Conservation (phyloP, 2,888 invertebrate species). For the Diplazon laetatorius region DNA sequence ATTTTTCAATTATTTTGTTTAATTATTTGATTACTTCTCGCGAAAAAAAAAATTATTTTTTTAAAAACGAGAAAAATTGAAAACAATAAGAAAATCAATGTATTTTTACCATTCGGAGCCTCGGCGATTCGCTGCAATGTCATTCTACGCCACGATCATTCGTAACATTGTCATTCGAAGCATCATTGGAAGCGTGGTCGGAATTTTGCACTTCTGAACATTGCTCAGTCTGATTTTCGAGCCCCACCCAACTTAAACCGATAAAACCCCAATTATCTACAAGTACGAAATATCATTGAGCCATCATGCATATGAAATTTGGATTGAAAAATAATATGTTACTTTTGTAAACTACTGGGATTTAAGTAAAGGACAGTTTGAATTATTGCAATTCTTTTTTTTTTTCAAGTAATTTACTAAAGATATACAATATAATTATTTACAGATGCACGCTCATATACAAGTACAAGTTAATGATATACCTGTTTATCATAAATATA, state of each 20-base stretch:
- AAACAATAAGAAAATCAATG: no score
- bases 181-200: no score
- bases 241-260: no score
- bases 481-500: constrained; percentile 48
- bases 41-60: neutral
- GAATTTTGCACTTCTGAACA: no score
- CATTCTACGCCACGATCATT: no score
- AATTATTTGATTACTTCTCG: neutral
- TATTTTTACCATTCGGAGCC: no score
- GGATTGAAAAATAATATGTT: neutral
- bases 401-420: constrained; percentile 53
- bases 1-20: neutral
- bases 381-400: constrained; percentile 7
- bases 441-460: constrained; percentile 72
- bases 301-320: no score
- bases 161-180: no score
- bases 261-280: no score
- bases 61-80: neutral
- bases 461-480: constrained; percentile 57
- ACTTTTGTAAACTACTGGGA: neutral
- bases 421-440: constrained; percentile 77
- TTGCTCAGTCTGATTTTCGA: no score
- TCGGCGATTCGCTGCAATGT: no score
- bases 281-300: no score
- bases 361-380: neutral